A percentile compares a stretch with the other conserved stretches of the same genome.
phyloP scores from a whole-genome alignment of 2,797 vertebrate genomes.

The Hybognathus amarus region DNA sequence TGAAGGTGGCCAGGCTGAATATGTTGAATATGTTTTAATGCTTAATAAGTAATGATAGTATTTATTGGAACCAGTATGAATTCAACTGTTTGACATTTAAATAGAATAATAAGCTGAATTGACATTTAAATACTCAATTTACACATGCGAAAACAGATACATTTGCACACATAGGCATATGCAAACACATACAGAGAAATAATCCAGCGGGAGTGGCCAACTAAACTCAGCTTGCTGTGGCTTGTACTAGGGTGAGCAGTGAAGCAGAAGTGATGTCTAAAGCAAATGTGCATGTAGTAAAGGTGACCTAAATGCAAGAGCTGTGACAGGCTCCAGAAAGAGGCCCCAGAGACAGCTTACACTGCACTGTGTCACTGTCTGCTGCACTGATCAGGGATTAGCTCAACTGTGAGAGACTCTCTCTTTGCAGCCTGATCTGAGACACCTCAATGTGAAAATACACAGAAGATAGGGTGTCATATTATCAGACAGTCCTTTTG shows the following conservation, averaged over 20 bases:
- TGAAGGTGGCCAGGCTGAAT: background rate
- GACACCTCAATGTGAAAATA: conserved; percentile 14
- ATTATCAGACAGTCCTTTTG: background rate
- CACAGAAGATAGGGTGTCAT: background rate
- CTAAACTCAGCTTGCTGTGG: conserved; percentile 21
- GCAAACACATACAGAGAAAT: conserved; percentile 20
- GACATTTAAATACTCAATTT: background rate
- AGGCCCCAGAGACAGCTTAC: conserved; percentile 50
- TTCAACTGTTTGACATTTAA: background rate
- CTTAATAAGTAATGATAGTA: background rate
- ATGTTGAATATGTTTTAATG: background rate
- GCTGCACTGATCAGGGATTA: conserved; percentile 48
- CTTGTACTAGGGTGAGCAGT: conserved; percentile 45
- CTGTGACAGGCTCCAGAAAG: conserved; percentile 57
- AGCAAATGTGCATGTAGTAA: conserved; percentile 56
- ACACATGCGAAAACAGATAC: background rate
- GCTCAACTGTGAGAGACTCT: conserved; percentile 36
- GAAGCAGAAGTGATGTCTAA: conserved; percentile 55
- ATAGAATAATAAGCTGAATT: background rate
- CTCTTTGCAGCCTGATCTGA: conserved; percentile 18
- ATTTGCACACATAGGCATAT: conserved; percentile 15
- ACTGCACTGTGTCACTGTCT: conserved; percentile 45
- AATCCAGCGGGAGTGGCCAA: conserved; percentile 37
- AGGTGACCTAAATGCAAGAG: conserved; percentile 62
- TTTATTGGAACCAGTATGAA: background rate